phyloP scores from a whole-genome alignment of 2,113 vertebrate species.

The Campylomormyrus numenius region DNA sequence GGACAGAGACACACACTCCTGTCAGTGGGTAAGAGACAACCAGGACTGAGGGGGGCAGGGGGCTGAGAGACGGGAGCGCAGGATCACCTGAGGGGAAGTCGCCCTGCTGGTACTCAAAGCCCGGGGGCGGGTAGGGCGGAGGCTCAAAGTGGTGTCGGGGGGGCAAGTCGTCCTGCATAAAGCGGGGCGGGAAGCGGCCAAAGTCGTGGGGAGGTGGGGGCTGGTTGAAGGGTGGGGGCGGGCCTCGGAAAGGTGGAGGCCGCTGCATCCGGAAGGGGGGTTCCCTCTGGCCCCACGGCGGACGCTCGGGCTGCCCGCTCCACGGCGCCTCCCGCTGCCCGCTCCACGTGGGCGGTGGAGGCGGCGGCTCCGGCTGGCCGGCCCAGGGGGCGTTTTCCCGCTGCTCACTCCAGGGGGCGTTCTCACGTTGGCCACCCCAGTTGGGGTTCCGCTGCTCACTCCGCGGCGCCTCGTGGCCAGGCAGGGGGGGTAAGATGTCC shows the following conservation, averaged over 20 bases:
- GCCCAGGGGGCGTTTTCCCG: conserved; percentile 64
- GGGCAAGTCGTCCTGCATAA: conserved; percentile 95
- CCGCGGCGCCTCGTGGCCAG: conserved; percentile 94
- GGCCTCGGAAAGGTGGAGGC: conserved; percentile 89
- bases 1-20: background rate
- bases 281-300: conserved; percentile 91
- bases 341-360: conserved; percentile 77
- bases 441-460: conserved; percentile 83
- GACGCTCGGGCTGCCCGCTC: conserved; percentile 86
- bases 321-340: conserved; percentile 82
- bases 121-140: conserved; percentile 82
- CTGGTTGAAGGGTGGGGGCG: conserved; percentile 91
- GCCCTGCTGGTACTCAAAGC: conserved; percentile 89
- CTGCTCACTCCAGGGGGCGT: conserved; percentile 79
- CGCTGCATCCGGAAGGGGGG: conserved; percentile 94
- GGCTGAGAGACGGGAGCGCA: background rate
- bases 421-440: conserved; percentile 89
- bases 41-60: background rate
- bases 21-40: background rate
- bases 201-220: conserved; percentile 89
- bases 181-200: conserved; percentile 89
- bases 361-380: conserved; percentile 68
- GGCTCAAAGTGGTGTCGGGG: conserved; percentile 90
- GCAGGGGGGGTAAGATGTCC: conserved; percentile 94
- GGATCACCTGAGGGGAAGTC: conserved; percentile 80